These are phyloP conservation scores for Nannospalax galili DNA, from an alignment of 2,113 vertebrate species.

Conservation along the genomic window DNA sequence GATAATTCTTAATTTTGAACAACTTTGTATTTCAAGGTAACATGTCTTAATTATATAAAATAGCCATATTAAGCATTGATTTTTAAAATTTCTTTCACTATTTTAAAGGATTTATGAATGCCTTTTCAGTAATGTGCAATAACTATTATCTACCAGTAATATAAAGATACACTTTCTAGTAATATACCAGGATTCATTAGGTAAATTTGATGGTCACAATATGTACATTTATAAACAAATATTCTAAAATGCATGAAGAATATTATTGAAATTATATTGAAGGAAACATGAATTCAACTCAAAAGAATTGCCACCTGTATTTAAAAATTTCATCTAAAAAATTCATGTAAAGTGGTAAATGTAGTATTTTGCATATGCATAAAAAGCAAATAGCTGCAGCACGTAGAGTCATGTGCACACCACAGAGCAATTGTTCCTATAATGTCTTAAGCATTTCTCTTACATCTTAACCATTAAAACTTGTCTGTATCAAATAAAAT, in stretches of 20 bases:
- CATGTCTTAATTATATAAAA: slow-evolving; percentile 20
- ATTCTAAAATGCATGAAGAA: not conserved
- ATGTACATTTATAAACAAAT: not conserved
- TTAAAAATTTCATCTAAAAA: slow-evolving; percentile 38
- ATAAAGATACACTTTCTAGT: not conserved
- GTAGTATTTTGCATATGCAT: not conserved
- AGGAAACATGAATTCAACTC: not conserved
- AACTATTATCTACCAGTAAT: not conserved
- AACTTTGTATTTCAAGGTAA: slow-evolving; percentile 17
- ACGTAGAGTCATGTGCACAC: not conserved
- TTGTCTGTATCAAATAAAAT: not conserved
- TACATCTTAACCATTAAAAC: not conserved
- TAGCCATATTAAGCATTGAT: not conserved
- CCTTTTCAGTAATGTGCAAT: not conserved
- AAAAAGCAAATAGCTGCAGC: not conserved
- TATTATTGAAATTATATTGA: slow-evolving; percentile 2
- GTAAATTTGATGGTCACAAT: not conserved
- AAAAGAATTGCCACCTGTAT: not conserved
- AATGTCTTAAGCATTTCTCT: not conserved
- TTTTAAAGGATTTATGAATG: slow-evolving; percentile 24
- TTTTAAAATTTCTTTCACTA: slow-evolving; percentile 38
- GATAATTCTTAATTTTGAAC: not conserved
- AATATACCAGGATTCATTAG: not conserved
- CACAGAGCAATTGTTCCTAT: not conserved
- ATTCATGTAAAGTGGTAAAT: slow-evolving; percentile 21